phyloP scores from a whole-genome alignment of 2,113 vertebrate species.

The Otolemur garnettii region DNA sequence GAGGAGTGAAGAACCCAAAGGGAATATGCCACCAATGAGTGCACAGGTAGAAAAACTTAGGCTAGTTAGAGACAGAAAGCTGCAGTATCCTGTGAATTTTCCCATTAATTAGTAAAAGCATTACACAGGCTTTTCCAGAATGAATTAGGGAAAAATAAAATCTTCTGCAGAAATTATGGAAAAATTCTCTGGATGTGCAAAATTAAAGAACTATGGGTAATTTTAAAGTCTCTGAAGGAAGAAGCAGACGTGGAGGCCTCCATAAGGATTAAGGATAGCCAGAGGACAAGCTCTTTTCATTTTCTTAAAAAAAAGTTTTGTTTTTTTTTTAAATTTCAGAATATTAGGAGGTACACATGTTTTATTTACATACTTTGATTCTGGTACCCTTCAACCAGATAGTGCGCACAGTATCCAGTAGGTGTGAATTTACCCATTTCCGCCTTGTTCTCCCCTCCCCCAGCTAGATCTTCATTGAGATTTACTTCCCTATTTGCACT shows the following conservation, averaged over 20 bases:
- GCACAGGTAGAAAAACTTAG: not conserved
- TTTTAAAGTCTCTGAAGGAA: not conserved
- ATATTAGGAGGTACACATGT: too few species aligned
- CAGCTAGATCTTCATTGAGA: too few species aligned
- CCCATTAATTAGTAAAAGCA: not conserved
- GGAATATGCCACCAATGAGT: not conserved
- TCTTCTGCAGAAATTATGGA: not conserved
- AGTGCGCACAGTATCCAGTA: too few species aligned
- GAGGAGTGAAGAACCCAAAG: not conserved
- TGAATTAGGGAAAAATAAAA: not conserved
- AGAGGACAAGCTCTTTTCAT: not conserved
- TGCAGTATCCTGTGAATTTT: not conserved
- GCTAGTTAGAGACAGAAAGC: not conserved
- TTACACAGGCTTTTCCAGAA: not conserved
- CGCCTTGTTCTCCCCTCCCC: too few species aligned
- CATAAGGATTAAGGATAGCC: not conserved
- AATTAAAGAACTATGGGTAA: not conserved
- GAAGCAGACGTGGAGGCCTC: not conserved
- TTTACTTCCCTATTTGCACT: too few species aligned
- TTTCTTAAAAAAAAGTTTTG: too few species aligned
- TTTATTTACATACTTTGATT: too few species aligned
- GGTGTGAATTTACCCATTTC: too few species aligned
- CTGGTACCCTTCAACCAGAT: too few species aligned
- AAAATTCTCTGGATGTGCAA: not conserved
- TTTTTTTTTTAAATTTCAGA: too few species aligned